A percentile compares a stretch with the other conserved stretches of the same genome.
phyloP scores from a whole-genome alignment of 2,888 invertebrate genomes.

The Hedya salicella region DNA sequence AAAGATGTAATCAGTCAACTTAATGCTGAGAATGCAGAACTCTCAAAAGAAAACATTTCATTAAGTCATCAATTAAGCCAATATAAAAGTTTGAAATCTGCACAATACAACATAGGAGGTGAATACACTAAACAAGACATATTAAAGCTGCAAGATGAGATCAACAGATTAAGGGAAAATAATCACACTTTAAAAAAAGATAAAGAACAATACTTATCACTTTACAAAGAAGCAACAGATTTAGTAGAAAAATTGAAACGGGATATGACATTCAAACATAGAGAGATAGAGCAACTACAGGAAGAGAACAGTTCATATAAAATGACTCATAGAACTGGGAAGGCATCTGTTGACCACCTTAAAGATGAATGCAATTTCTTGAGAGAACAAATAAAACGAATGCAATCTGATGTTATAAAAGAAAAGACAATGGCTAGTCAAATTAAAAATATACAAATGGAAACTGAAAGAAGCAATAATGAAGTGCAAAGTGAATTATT shows the following conservation, averaged over 20 bases:
- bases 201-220: conserved; percentile 72
- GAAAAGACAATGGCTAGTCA: conserved; percentile 79
- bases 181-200: conserved; percentile 69
- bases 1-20: conserved; percentile 76
- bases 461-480: conserved; percentile 89
- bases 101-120: conserved; percentile 58
- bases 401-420: conserved; percentile 78
- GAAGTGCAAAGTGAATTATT: conserved; percentile 88
- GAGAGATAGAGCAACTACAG: conserved; percentile 73
- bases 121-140: conserved; percentile 61
- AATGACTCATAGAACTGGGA: conserved; percentile 74
- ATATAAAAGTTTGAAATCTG: conserved; percentile 62
- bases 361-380: conserved; percentile 77
- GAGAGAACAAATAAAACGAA: conserved; percentile 75
- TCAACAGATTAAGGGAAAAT: conserved; percentile 66
- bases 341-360: conserved; percentile 74
- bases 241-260: conserved; percentile 72
- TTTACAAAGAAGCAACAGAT: conserved; percentile 71
- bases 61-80: conserved; percentile 73
- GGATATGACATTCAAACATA: conserved; percentile 74
- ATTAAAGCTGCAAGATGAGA: conserved; percentile 65
- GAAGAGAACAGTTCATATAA: conserved; percentile 79
- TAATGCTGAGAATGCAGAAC: conserved; percentile 75
- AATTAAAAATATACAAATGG: conserved; percentile 89
- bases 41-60: conserved; percentile 76